A percentile compares a stretch with the other conserved stretches of the same genome.
phyloP scores from a whole-genome alignment of 2,113 vertebrate genomes.

The Synchiropus splendidus region DNA sequence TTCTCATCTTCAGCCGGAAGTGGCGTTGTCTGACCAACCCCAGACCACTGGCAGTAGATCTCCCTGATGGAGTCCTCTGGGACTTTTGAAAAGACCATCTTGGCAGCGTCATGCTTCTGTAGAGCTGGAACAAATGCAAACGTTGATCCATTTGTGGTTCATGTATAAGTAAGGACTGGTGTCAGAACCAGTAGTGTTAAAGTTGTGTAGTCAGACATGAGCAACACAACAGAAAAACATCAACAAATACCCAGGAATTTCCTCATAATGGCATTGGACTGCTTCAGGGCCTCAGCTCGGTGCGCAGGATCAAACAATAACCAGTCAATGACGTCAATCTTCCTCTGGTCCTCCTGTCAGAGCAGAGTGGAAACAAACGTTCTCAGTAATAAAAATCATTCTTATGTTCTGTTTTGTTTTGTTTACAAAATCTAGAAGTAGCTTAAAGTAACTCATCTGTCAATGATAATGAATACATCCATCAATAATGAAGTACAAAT shows the following conservation, averaged over 20 bases:
- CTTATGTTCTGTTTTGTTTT: not conserved
- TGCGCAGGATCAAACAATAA: conserved; percentile 88
- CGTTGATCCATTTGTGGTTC: no score
- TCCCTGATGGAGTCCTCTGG: conserved; percentile 90
- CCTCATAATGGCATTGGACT: conserved; percentile 98
- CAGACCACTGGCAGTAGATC: conserved; percentile 87
- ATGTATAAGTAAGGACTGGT: no score
- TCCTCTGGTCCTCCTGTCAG: conserved; percentile 79
- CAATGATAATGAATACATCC: no score
- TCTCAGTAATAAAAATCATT: not conserved
- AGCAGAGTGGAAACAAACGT: not conserved
- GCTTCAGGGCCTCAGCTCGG: conserved; percentile 87
- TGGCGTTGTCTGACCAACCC: conserved; percentile 72
- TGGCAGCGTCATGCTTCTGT: conserved; percentile 92
- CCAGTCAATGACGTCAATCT: conserved; percentile 96
- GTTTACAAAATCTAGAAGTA: no score
- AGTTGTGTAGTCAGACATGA: no score
- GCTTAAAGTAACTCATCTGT: no score
- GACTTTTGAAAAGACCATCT: conserved; percentile 90
- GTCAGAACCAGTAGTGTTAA: no score
- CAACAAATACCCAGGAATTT: conserved; percentile 80
- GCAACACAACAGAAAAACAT: no score
- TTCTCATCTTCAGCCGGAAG: conserved; percentile 88
- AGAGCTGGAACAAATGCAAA: conserved; percentile 64
- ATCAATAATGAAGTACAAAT: no score